These are phyloP conservation scores for Cyanoramphus novaezelandiae DNA, from an alignment of 2,113 vertebrate species.

Conservation along the genomic window DNA sequence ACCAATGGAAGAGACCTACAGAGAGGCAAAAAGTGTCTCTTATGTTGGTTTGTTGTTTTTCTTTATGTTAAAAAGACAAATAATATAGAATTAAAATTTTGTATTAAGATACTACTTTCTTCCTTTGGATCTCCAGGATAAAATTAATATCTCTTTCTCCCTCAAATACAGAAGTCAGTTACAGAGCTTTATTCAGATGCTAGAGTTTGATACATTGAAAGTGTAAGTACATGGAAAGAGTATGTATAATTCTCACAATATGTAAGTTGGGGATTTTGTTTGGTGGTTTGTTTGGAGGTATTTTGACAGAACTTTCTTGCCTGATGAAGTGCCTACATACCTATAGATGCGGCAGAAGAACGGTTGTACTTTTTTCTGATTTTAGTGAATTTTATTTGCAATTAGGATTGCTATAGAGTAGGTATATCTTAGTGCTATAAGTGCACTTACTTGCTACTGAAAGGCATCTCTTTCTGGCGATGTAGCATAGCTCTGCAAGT, in stretches of 20 bases:
- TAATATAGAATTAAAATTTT: neutral
- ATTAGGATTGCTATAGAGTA: neutral
- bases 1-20: neutral
- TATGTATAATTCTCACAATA: neutral
- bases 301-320: neutral
- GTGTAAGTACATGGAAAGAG: neutral
- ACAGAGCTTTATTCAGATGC: neutral
- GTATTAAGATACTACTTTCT: neutral
- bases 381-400: neutral
- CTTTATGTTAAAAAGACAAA: neutral
- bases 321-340: neutral
- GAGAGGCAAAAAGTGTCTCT: neutral
- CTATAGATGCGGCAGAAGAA: neutral
- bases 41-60: neutral
- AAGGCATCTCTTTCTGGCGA: neutral
- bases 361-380: neutral
- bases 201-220: neutral
- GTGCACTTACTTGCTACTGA: neutral
- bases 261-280: fast-evolving
- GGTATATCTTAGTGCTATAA: neutral
- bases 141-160: neutral
- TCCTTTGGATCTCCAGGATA: neutral
- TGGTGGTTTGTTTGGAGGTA: neutral
- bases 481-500: neutral
- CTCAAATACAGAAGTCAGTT: neutral